Conservation (phyloP, 53 echinoderm and acorn worm species). For the Henricia sp. region DNA sequence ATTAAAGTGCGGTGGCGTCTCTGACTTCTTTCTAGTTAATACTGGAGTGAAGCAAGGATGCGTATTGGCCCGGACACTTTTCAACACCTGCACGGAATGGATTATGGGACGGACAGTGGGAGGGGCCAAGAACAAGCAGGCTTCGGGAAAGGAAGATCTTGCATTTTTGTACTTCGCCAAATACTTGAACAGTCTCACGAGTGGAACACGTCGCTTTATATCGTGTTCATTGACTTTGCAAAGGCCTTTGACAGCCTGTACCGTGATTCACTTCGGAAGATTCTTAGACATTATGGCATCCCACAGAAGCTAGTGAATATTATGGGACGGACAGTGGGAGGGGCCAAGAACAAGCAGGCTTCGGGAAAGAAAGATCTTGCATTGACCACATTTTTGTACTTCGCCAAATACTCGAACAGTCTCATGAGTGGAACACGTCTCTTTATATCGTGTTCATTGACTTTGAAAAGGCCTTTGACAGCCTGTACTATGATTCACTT, state of each 20-base stretch:
- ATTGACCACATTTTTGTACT: neutral
- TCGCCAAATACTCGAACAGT: neutral
- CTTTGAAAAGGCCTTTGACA: neutral
- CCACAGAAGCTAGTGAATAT: neutral
- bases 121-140: too few species aligned
- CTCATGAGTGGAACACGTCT: neutral
- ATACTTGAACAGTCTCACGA: neutral
- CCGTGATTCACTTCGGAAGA: conserved; percentile 25
- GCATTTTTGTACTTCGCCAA: neutral
- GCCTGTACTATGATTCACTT: conserved; percentile 14
- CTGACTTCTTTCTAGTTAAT: too few species aligned
- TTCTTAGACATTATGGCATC: neutral
- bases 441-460: neutral
- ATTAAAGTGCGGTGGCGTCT: too few species aligned
- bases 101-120: too few species aligned
- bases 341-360: neutral
- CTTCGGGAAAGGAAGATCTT: neutral
- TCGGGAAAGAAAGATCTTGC: neutral
- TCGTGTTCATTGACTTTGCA: too few species aligned
- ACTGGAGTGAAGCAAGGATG: too few species aligned
- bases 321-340: too few species aligned
- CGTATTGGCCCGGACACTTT: too few species aligned
- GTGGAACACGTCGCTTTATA: neutral
- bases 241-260: neutral
- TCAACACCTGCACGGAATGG: too few species aligned